Evolutionary conservation across 1,140 invertebrate species (phyloP).

Genomic region (Cotesia glomerata): DNA sequence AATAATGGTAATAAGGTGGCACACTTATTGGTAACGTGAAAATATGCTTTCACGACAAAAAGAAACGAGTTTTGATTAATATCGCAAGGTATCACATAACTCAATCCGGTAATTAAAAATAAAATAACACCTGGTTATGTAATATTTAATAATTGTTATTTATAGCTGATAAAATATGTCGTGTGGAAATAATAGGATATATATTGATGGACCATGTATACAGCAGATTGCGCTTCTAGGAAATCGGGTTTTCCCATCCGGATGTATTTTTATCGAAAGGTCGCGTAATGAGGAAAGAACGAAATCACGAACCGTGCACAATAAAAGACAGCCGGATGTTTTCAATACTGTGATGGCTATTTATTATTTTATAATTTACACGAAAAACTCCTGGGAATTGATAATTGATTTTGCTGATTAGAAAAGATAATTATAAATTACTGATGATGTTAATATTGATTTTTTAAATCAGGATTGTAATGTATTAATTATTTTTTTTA

Average conservation of each 20-base stretch:
- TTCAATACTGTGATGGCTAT: not conserved
- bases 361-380: not conserved
- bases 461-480: too few species aligned
- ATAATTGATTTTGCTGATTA: not conserved
- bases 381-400: not conserved
- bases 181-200: too few species aligned
- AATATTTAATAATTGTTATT: not conserved
- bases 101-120: not conserved
- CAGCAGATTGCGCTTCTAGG: not conserved
- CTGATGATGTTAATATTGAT: too few species aligned
- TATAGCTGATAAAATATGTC: not conserved
- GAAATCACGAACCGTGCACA: not conserved
- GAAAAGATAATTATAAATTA: too few species aligned
- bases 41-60: conserved; percentile 20
- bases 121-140: not conserved
- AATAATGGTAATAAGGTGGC: conserved; percentile 1
- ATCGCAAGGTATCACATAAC: conserved; percentile 23
- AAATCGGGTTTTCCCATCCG: conserved; percentile 17
- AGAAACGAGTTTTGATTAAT: conserved; percentile 1
- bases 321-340: not conserved
- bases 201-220: not conserved
- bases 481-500: too few species aligned
- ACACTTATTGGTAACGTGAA: not conserved
- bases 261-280: not conserved
- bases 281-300: conserved; percentile 12